phyloP scores from a whole-genome alignment of 1,140 invertebrate species.

The Camponotus pennsylvanicus region DNA sequence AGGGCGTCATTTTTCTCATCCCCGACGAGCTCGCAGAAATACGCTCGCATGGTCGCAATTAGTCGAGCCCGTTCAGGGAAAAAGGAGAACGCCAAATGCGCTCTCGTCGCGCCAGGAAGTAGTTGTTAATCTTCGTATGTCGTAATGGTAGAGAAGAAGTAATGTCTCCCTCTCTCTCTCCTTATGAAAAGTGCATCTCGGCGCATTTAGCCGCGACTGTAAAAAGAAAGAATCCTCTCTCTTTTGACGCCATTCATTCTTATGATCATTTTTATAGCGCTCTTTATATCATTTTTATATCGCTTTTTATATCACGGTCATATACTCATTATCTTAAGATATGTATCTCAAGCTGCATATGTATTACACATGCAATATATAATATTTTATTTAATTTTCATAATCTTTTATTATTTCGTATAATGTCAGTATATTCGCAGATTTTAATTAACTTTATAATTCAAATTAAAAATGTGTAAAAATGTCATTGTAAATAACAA shows the following conservation, averaged over 20 bases:
- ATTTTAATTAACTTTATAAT: no score
- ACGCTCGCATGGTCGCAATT: slow-evolving; percentile 73
- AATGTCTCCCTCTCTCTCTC: slow-evolving; percentile 47
- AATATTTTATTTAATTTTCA: background rate
- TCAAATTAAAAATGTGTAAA: no score
- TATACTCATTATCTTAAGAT: background rate
- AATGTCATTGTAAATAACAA: background rate
- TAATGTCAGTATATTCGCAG: background rate
- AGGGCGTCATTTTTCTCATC: slow-evolving; percentile 70
- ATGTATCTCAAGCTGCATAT: no score
- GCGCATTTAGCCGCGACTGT: slow-evolving; percentile 1
- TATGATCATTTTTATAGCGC: background rate
- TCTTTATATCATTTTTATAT: no score
- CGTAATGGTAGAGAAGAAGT: slow-evolving; percentile 70
- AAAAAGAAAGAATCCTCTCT: slow-evolving; percentile 36
- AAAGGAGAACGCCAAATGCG: slow-evolving; percentile 64
- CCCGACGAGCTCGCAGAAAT: slow-evolving; percentile 66
- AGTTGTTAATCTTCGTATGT: slow-evolving; percentile 71
- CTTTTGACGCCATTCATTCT: slow-evolving; percentile 41
- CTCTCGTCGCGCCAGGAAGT: slow-evolving; percentile 61
- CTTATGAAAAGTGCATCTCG: slow-evolving; percentile 70
- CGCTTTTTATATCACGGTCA: background rate
- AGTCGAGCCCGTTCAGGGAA: slow-evolving; percentile 62
- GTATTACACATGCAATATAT: no score
- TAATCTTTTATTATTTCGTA: background rate